Evolutionary conservation across 2,888 invertebrate genomes (phyloP), one percentile per base, ranked within the genome.

Genomic region (Lomographa bimaculata): DNA sequence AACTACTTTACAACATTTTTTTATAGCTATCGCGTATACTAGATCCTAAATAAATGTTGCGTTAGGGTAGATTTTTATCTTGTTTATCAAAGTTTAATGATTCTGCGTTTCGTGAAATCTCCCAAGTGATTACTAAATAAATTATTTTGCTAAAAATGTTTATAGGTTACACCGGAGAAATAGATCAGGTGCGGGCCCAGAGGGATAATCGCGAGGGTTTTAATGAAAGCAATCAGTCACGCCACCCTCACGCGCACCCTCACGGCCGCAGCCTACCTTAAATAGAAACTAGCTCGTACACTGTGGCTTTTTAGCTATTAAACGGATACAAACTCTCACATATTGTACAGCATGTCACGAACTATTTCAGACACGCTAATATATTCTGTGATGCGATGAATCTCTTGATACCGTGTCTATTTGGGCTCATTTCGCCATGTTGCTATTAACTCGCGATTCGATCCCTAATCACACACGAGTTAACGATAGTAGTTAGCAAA

Each of bases 191-290:
- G 65, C 53, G 51, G 57, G 49, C 46, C 55, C 39, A 32, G 46
- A 61, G 53, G 60, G 61, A 66, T 69, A 61, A 64, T 61, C 61
- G 54, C 39, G 53, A 51, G 54, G 62, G 60, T 62, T 67, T 60
- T 69, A 71, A 71, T 69, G 70, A 70, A 70, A 64, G 58, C 58
- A 57, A 70, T 70, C 61, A 57, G 58, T 71, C 63, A 70, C 58
- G 54, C 23, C 43, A 33, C 54, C 55, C 27, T 54, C 56, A 43
- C 40, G 37, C 47, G 40, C 26, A 18, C 36, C 30, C 23, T 12
- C 10, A 14, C 3, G 4, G 14, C 3, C 10, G 5, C 12, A 33
- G 10, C 7, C 16, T 24, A 24, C 10, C 10, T 24, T 20, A 2
- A 14, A 14, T 38, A n/a, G 7, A 28, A n/a, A 29, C 19, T 27